Evolutionary conservation across 2,113 vertebrate genomes (phyloP).

Genomic region (Onychorhynchus coronatus): DNA sequence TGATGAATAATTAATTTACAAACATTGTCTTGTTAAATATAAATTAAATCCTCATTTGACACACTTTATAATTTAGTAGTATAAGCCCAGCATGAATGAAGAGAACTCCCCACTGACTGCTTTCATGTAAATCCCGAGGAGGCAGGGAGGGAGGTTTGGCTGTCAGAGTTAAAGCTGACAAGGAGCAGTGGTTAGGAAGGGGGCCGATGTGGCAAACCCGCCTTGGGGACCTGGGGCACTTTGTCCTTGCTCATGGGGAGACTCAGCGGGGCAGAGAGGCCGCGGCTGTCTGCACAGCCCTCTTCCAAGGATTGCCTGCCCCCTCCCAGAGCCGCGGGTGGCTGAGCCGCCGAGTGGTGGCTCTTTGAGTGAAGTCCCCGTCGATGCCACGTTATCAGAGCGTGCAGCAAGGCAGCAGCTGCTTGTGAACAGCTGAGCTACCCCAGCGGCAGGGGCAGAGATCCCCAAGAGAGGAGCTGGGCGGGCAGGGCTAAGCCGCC

Average conservation of each 20-base stretch:
- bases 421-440: neutral
- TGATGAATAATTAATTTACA: conserved; percentile 67
- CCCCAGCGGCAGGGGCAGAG: neutral
- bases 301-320: neutral
- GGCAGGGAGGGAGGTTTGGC: neutral
- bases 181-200: neutral
- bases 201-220: neutral
- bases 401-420: neutral
- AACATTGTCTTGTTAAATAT: conserved; percentile 59
- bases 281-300: neutral
- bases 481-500: neutral
- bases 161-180: neutral
- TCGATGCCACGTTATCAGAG: fast-evolving
- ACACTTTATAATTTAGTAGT: conserved; percentile 41
- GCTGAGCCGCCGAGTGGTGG: neutral
- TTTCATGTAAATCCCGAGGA: conserved; percentile 10
- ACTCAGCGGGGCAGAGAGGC: neutral
- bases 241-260: neutral
- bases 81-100: conserved; percentile 8
- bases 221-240: neutral
- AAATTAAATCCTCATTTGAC: conserved; percentile 66
- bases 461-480: neutral
- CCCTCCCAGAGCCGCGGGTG: fast-evolving
- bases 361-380: neutral
- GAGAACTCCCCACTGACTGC: conserved; percentile 12